These are phyloP conservation scores for Drosophila pachea DNA, from an alignment of 1,140 invertebrate genomes.

Conservation along the genomic window DNA sequence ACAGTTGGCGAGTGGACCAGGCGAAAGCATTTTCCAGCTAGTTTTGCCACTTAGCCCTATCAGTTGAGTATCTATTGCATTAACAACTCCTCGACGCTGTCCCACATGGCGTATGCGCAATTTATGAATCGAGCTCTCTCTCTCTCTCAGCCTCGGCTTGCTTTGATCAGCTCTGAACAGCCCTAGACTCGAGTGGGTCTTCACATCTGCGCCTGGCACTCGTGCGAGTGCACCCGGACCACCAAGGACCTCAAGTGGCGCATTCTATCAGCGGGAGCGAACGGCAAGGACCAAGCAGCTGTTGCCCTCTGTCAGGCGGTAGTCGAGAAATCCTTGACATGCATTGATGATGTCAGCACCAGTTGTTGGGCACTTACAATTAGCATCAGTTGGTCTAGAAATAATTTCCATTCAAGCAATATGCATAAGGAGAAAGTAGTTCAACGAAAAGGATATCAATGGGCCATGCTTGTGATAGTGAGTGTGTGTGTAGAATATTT, in stretches of 20 bases:
- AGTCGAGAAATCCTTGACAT: constrained; percentile 6
- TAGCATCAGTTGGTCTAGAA: background rate
- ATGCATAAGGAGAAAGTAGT: background rate
- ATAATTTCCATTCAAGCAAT: background rate
- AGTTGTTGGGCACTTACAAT: constrained; percentile 16
- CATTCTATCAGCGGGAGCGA: background rate
- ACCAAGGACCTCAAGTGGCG: background rate
- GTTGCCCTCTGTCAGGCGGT: background rate
- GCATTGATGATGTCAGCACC: constrained; percentile 21
- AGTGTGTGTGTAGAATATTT: too few relatives aligned
- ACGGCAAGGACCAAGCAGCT: background rate
- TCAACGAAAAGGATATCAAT: background rate
- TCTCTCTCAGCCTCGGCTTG: background rate
- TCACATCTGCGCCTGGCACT: constrained; percentile 11
- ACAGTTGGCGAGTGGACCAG: constrained; percentile 31
- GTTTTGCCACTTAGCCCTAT: constrained; percentile 49
- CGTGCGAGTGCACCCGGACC: background rate
- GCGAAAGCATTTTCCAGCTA: constrained; percentile 45
- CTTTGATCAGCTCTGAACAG: constrained; percentile 16
- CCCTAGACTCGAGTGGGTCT: constrained; percentile 18
- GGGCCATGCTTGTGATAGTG: too few relatives aligned
- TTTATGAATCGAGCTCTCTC: constrained; percentile 25
- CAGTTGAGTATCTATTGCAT: constrained; percentile 41
- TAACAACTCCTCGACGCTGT: constrained; percentile 28
- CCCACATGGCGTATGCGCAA: constrained; percentile 50